phyloP scores from a whole-genome alignment of 2,888 invertebrate genomes.

The Drosophila paracracens region DNA sequence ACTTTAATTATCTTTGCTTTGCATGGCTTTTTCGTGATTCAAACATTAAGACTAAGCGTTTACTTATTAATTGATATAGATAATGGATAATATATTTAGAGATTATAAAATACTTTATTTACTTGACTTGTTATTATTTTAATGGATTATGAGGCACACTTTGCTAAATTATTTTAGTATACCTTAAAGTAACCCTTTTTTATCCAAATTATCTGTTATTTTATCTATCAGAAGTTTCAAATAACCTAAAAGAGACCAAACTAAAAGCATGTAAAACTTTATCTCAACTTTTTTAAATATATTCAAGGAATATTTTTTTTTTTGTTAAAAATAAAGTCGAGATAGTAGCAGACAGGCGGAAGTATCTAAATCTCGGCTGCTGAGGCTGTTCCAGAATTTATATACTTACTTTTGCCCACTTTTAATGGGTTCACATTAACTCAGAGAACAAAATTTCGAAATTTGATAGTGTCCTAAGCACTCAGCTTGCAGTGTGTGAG shows the following conservation, averaged over 20 bases:
- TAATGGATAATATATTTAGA: no score
- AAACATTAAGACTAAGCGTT: background rate
- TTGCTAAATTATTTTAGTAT: no score
- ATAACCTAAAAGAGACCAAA: constrained; percentile 56
- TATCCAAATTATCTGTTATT: no score
- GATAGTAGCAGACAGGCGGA: background rate
- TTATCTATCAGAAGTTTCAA: constrained; percentile 74
- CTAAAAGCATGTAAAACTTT: constrained; percentile 50
- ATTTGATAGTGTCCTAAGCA: background rate
- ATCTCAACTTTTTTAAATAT: constrained; percentile 34
- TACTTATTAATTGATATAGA: no score
- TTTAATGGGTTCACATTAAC: background rate
- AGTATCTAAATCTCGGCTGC: background rate
- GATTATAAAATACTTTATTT: no score
- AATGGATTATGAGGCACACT: no score
- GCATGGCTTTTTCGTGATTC: background rate
- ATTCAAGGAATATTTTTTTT: constrained; percentile 30
- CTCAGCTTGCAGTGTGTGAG: background rate
- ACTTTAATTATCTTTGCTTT: constrained; percentile 30
- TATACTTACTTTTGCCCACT: background rate
- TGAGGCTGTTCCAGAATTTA: background rate
- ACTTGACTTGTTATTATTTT: no score
- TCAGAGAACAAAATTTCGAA: background rate
- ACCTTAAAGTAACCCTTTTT: no score
- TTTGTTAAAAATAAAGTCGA: background rate